These are phyloP conservation scores for Alloscopus bannaensis DNA, from an alignment of 2,888 invertebrate species.

Conservation along the genomic window DNA sequence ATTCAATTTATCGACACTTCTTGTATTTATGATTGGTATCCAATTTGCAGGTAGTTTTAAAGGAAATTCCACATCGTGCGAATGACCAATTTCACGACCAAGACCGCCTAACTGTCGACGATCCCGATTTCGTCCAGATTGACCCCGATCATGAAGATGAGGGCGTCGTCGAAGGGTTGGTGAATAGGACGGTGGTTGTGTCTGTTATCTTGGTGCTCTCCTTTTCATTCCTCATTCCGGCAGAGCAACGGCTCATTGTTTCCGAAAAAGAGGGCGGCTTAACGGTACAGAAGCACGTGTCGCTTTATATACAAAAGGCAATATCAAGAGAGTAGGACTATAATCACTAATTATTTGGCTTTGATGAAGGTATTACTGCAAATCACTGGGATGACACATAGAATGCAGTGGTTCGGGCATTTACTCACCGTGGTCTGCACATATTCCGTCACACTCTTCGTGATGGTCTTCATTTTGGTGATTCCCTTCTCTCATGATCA, in stretches of 20 bases:
- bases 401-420: constrained; percentile 50
- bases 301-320: not conserved
- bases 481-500: not conserved
- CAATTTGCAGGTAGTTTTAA: no score
- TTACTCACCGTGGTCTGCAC: not conserved
- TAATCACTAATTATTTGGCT: not conserved
- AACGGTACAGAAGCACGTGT: constrained; percentile 10
- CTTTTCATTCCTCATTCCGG: constrained; percentile 36
- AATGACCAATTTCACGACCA: constrained; percentile 11
- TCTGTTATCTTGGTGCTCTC: constrained; percentile 27
- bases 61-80: constrained; percentile 20
- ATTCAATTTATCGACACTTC: no score
- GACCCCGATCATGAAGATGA: not conserved
- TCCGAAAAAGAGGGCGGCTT: constrained; percentile 45
- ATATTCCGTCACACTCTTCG: not conserved
- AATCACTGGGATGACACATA: constrained; percentile 52
- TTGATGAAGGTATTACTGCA: constrained; percentile 17
- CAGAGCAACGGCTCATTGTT: constrained; percentile 35
- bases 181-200: constrained; percentile 3
- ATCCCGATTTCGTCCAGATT: not conserved
- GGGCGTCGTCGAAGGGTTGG: not conserved
- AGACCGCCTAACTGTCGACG: not conserved
- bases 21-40: no score
- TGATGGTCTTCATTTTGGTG: constrained; percentile 6
- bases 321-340: not conserved